These are phyloP conservation scores for Delphinus delphis DNA, from an alignment of 2,113 vertebrate species.

Conservation along the genomic window DNA sequence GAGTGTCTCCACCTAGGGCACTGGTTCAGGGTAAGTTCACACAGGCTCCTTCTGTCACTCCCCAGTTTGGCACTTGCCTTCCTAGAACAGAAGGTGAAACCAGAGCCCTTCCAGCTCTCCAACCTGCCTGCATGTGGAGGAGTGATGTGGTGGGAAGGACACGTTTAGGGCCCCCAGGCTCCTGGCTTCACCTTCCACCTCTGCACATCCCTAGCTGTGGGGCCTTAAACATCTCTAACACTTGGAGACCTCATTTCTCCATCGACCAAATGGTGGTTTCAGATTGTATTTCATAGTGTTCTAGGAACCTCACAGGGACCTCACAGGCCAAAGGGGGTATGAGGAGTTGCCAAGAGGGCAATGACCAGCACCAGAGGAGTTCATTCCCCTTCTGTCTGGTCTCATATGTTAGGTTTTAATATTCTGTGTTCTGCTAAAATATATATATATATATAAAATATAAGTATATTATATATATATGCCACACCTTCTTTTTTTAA, in stretches of 20 bases:
- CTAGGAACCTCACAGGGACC: background rate
- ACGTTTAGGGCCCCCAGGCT: background rate
- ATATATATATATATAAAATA: too few relatives aligned
- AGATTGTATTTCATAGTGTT: background rate
- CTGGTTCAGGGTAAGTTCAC: background rate
- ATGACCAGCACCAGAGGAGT: background rate
- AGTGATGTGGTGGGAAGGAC: background rate
- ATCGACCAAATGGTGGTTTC: background rate
- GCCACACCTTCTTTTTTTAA: too few relatives aligned
- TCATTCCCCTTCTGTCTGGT: background rate
- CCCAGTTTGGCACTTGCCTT: background rate
- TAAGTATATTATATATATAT: too few relatives aligned
- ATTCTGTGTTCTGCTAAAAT: background rate
- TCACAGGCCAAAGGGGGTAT: too few relatives aligned
- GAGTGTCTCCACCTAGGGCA: background rate
- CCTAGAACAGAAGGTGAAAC: background rate
- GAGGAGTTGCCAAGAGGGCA: background rate
- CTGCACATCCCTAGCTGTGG: background rate
- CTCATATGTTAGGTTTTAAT: background rate
- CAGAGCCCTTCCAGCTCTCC: background rate
- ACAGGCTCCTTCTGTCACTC: background rate
- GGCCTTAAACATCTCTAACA: background rate
- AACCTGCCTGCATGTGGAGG: rapidly evolving
- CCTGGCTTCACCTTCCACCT: background rate
- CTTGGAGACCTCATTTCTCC: background rate